Base-by-base conservation (phyloP, 2,797 vertebrate species). In the Alfaro cultratus region DNA sequence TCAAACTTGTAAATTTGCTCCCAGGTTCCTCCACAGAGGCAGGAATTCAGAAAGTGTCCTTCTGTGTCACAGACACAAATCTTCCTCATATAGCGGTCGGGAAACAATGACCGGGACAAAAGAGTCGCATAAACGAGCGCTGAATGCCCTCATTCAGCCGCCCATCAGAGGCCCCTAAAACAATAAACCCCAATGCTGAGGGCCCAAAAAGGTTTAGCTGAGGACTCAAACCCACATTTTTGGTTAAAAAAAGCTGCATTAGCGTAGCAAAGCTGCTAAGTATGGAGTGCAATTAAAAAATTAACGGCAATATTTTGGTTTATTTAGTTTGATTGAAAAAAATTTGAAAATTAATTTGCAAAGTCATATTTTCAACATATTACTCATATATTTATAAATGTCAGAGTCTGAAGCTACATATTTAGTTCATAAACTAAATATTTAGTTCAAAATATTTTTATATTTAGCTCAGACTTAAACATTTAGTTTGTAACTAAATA, bases 11-110 rank as follows among this genome's bases (percentile, higher is more conserved):
- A 46, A 10, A 23, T 57, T 68, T 68, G 79, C 73, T 86, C 83
- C 60, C 5, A 45, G 74, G 31, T 72, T 86, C 12, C 45, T 79
- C 73, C 70, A 82, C 51, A 39, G 8, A 74, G 57, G 41, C 34
- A 82, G 87, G 74, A 94, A 91, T 89, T 83, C 62, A 26, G 57
- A 83, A 84, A 85, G 87, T 87, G 0, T 55, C 34, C 26, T 0
- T 62, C 55, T 70, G 67, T 49, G 43, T 78, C 10, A 11, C 34
- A 1, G 73, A 41, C 46, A 73, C 21, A 45, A 46, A 73, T 86
- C 76, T 46, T 26, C 4, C 6, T 1, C 36, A 41, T 13, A 76
- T 74, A 57, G 47, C 55, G 72, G 57, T 39, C 47, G 2, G 0
- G 46, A 67, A 31, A 73, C 41, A 80, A 83, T n/a, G 73, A 57